Evolutionary conservation across 35 echinoderm and acorn worm genomes (phyloP), one percentile per base, ranked within the genome.

Genomic region (Apostichopus japonicus): DNA sequence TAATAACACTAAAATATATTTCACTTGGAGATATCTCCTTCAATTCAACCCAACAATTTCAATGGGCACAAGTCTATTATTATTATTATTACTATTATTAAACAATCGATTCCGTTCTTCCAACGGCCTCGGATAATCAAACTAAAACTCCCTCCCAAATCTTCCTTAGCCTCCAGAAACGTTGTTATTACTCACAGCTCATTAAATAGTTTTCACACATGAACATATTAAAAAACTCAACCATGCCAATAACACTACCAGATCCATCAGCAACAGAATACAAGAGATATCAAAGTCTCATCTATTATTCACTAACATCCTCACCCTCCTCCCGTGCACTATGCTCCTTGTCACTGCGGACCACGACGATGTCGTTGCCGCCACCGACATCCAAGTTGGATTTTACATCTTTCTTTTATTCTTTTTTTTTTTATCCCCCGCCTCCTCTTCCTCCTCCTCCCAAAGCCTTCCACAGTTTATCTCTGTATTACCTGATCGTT

Each of bases 301-400:
- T 84, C 56, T 84, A 84, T 84, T 84, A 84, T 84, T 84, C 81
- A 84, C 53, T 52, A 17, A 19, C 79, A 83, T 83, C 79, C 10
- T 54, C 62, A 13, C 33, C 62, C 9, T 65, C 62, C 10, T 73
- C 16, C 22, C 71, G 21, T 75, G 17, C 22, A 21, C 16, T 14
- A n/a, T 21, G 21, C 71, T 19, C 71, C 71, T 75, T 6, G 71
- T 19, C 13, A 67, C 63, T 10, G 63, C 19, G 33, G 33, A 44
- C 3, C 33, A 4, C 33, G 33, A 44, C 63, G 63, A 15, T 11
- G 63, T 67, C 63, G 63, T 67, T 19, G 63, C 63, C 11, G 63
- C 63, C 19, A 11, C 63, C 19, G 63, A 44, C 33, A 0, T 4
- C 63, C 19, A 11, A 10, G 71, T 75, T 23, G 6, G n/a, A 75